Evolutionary conservation across 2,888 invertebrate genomes (phyloP).

Genomic region (Campaea margaritaria): DNA sequence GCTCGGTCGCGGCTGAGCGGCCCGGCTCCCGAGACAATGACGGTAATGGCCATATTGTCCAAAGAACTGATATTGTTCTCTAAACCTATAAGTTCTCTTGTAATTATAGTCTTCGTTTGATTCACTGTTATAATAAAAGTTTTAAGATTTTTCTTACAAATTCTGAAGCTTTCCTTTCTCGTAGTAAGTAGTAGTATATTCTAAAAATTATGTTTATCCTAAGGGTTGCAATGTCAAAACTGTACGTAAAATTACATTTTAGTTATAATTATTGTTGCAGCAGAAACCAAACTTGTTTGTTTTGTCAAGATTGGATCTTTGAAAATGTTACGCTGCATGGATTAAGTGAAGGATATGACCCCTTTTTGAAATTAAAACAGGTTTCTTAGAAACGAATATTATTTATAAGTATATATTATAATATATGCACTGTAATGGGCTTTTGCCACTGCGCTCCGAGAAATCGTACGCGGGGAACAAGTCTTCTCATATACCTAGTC

Average conservation of each 20-base stretch:
- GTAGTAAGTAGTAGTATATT: too few species aligned
- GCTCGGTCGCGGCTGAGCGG: constrained; percentile 75
- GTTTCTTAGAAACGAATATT: background rate
- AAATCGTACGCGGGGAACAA: background rate
- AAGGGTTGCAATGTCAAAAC: too few species aligned
- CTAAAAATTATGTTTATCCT: too few species aligned
- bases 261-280: too few species aligned
- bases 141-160: background rate
- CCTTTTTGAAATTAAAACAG: background rate
- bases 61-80: constrained; percentile 44
- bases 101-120: background rate
- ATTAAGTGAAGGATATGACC: background rate
- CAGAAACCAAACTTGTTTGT: too few species aligned
- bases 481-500: background rate
- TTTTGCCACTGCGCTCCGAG: too few species aligned
- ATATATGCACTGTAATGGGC: background rate
- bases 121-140: background rate
- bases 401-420: background rate
- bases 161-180: background rate
- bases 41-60: constrained; percentile 52
- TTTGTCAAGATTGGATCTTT: constrained; percentile 14
- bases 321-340: constrained; percentile 20
- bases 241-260: too few species aligned
- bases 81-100: background rate
- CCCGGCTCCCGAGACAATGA: constrained; percentile 62